phyloP scores from a whole-genome alignment of 1,140 invertebrate species.

The Achatina immaculata region DNA sequence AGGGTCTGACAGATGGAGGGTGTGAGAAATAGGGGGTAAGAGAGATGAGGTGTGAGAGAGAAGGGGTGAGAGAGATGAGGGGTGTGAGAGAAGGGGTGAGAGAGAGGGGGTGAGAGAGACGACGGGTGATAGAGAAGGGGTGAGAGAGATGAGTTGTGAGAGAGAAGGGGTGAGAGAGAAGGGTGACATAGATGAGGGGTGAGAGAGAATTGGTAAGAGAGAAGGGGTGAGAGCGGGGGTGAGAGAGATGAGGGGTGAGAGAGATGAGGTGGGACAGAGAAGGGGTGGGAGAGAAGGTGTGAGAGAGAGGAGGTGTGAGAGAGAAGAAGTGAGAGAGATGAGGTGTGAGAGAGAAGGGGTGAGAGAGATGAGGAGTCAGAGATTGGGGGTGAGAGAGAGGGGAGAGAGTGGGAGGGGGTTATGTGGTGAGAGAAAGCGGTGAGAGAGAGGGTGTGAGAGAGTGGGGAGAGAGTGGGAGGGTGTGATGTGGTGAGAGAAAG shows the following conservation, averaged over 20 bases:
- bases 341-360: not conserved
- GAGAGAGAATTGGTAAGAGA: not conserved
- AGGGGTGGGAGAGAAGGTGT: not conserved
- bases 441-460: not conserved
- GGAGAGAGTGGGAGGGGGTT: not conserved
- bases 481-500: not conserved
- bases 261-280: not conserved
- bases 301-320: not conserved
- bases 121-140: not conserved
- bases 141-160: no score
- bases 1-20: not conserved
- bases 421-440: not conserved
- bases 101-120: not conserved
- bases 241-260: not conserved
- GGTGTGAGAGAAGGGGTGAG: not conserved
- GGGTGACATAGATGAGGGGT: not conserved
- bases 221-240: not conserved
- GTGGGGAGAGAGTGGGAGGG: not conserved
- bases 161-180: no score
- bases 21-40: not conserved
- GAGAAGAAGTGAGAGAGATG: not conserved
- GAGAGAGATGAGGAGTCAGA: not conserved
- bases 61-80: not conserved
- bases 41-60: slow-evolving; percentile 5
- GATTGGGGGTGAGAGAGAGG: not conserved